Evolutionary conservation across 2,797 vertebrate genomes (phyloP).

Genomic region (Enteromius argenteus): DNA sequence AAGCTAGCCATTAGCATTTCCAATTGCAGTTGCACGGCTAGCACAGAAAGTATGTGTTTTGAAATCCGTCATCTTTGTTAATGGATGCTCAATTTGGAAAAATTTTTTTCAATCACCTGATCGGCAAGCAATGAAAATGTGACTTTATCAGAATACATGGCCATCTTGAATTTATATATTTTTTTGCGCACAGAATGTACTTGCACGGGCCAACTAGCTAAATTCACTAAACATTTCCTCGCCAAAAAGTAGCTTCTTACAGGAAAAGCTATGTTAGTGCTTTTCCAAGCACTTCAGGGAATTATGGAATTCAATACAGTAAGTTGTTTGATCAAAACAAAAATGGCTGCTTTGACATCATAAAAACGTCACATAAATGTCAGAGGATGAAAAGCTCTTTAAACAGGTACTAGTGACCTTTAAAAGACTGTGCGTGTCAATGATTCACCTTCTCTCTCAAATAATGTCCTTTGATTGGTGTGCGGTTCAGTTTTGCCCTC

Average conservation of each 20-base stretch:
- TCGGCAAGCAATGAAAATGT: not conserved
- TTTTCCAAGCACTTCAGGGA: not conserved
- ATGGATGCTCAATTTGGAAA: not conserved
- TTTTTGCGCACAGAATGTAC: not conserved
- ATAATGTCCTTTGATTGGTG: conserved; percentile 10
- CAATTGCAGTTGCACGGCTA: not conserved
- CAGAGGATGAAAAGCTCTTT: conserved; percentile 26
- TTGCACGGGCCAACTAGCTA: not conserved
- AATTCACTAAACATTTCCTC: not conserved
- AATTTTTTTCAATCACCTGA: not conserved
- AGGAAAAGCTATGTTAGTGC: not conserved
- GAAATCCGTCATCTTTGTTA: not conserved
- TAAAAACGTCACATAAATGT: conserved; percentile 35
- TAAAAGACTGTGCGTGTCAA: conserved; percentile 16
- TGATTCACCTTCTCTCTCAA: conserved; percentile 8
- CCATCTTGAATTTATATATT: not conserved
- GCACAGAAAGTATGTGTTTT: not conserved
- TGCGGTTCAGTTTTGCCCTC: not conserved
- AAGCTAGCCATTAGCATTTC: not conserved
- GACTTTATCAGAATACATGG: not conserved
- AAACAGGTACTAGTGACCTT: conserved; percentile 33
- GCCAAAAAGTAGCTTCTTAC: not conserved
- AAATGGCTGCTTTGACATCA: conserved; percentile 7
- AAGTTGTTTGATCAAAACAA: not conserved
- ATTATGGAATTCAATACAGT: not conserved